Base-by-base conservation (phyloP, 2,888 invertebrate genomes). In the Cetonia aurata region DNA sequence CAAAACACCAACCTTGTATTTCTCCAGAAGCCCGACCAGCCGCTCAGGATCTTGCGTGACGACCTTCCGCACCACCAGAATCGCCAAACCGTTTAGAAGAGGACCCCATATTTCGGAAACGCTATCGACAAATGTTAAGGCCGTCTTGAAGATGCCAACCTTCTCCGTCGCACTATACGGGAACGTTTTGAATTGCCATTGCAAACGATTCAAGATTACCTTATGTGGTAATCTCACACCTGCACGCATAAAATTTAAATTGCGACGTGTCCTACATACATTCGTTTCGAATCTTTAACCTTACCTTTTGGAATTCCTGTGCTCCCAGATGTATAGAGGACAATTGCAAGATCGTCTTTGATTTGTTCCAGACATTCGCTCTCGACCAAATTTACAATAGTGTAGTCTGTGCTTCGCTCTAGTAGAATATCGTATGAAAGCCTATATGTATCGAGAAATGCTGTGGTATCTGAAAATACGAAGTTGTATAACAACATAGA, bases 41-140 rank as follows among this genome's bases (percentile, higher is more conserved):
- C 88, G 89, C 79, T 94, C 92, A 0, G 95, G 94, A 83, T 96
- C 92, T 79, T 91, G 90, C 0, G 94, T 95, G 0, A 90, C 86
- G 12, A 87, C 87, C 78, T 91, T 91, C 0, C 94, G 89, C 8
- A 96, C 88, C 3, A 96, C 89, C 15, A 96, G 81, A 66, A 96
- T 81, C 0, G 93, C 88, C 71, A 89, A 83, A 0, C 91, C 93
- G 73, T 91, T 91, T 13, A 96, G 85, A 53, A 96, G 81, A 0
- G 96, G 93, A 0, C 93, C 93, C 93, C 96, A 96, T 68, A 96
- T 90, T 86, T 96, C 96, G 1, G 92, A 89, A 8, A 95, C 91
- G 0, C 96, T 94, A 82, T 96, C 96, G 3, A 96, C 96, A 81
- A 96, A 97, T 0, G 96, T 96, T 15, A 96, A 85, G 0, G 96